Conservation (phyloP, 2,888 invertebrate species). For the Thera obeliscata region DNA sequence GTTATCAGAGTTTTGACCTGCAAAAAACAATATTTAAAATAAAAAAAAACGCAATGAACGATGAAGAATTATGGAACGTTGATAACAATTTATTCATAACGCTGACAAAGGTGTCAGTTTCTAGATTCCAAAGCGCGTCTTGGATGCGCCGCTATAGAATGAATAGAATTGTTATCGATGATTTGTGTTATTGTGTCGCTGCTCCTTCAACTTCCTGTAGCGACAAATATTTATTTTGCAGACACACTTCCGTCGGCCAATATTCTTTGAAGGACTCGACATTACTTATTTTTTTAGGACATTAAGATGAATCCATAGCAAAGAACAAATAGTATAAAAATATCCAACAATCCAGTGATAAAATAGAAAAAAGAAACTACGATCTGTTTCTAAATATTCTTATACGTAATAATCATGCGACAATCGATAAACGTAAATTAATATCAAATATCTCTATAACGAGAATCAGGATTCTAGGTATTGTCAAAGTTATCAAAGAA, state of each 20-base stretch:
- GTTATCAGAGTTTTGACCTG: not conserved
- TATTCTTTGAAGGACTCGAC: not conserved
- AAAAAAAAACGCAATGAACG: slow-evolving; percentile 33
- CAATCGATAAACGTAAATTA: slow-evolving; percentile 12
- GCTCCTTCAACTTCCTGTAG: not conserved
- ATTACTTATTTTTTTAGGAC: too few species aligned
- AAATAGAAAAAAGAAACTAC: too few species aligned
- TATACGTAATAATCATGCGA: too few species aligned
- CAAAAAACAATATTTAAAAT: slow-evolving; percentile 32
- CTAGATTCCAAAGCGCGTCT: slow-evolving; percentile 28
- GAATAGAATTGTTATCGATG: slow-evolving; percentile 14
- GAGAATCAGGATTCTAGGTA: slow-evolving; percentile 18
- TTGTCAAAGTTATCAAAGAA: slow-evolving; percentile 39
- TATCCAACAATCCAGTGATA: too few species aligned
- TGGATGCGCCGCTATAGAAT: slow-evolving; percentile 9
- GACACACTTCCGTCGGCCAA: not conserved
- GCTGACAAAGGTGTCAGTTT: slow-evolving; percentile 28
- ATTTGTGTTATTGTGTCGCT: slow-evolving; percentile 7
- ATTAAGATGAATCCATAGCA: too few species aligned
- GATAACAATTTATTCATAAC: slow-evolving; percentile 46
- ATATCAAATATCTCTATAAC: slow-evolving; percentile 29
- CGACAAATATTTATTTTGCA: not conserved
- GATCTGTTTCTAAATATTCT: too few species aligned
- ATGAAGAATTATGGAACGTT: slow-evolving; percentile 37
- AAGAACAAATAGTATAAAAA: too few species aligned